phyloP scores from a whole-genome alignment of 1,140 invertebrate species.

The Nasonia giraulti region DNA sequence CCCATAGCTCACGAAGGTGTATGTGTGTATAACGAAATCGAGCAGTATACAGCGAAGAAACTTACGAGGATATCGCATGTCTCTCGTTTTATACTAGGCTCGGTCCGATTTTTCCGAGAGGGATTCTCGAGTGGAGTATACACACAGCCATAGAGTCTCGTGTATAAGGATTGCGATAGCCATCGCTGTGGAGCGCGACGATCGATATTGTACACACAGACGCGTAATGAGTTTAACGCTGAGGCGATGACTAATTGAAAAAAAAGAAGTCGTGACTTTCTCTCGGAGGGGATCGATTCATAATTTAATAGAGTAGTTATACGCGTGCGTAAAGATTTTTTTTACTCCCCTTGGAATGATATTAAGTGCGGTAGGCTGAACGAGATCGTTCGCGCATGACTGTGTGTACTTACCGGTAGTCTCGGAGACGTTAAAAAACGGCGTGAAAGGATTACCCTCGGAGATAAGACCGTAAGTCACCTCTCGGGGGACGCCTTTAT shows the following conservation, averaged over 20 bases:
- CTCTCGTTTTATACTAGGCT: neutral
- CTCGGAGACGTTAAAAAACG: slow-evolving; percentile 89
- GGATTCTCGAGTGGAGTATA: neutral
- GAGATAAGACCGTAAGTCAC: slow-evolving; percentile 89
- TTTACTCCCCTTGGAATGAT: neutral
- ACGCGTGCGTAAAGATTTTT: neutral
- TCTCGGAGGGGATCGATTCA: neutral
- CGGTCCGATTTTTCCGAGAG: slow-evolving; percentile 3
- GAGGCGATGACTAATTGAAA: slow-evolving; percentile 1
- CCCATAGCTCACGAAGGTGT: neutral
- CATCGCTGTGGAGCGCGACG: slow-evolving; percentile 13
- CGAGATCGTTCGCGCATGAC: neutral
- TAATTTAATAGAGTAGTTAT: neutral
- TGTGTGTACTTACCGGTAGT: slow-evolving; percentile 78
- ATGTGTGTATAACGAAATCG: neutral
- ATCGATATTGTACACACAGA: slow-evolving; percentile 36
- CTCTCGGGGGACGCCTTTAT: slow-evolving; percentile 87
- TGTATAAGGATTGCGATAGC: slow-evolving; percentile 27
- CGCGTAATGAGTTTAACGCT: neutral
- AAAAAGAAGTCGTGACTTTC: neutral
- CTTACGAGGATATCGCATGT: slow-evolving; percentile 15
- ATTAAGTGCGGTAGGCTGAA: neutral
- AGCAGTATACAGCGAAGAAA: neutral
- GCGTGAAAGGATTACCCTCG: slow-evolving; percentile 87
- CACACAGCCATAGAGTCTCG: too few species aligned